Evolutionary conservation across 2,113 vertebrate species (phyloP), one percentile per base, ranked within the genome.

Genomic region (Cnemophilus loriae): DNA sequence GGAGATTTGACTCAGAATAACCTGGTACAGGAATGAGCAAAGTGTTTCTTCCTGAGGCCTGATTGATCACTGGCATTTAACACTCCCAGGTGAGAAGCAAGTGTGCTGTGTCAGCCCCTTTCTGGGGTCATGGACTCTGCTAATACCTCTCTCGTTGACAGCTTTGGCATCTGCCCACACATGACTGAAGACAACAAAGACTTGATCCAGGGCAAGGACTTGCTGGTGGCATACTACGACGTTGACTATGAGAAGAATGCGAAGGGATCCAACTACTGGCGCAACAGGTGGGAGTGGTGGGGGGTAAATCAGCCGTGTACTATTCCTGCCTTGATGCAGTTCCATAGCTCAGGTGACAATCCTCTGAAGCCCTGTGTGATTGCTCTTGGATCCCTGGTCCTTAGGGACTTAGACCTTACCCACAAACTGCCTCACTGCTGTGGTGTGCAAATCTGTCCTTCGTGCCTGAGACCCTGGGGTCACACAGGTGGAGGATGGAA

Each of bases 251-350:
- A 99, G 63, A 99, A 99, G 96, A 99, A 99, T 27, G 98, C 99
- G 1, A 99, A 99, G 91, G 99, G 99, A 35, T 99, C 99, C 52
- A 99, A 99, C 98, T 99, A 99, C 97, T 99, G 99, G 99, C 99
- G 99, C 92, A 99, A 99, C 97, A 99, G 99, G 99, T 99, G 83
- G 35, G 87, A 6, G 3, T 1, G 8, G 6, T 3, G 5, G 3
- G 10, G 61, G 41, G 1, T 42, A 8, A 4, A 12, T 46, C 0
- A 0, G 30, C 56, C 26, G 52, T 1, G 2, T 16, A 16, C 8
- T 1, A 22, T 30, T 27, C 67, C 50, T 27, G 53, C 8, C 1
- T 13, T 1, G 2, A 18, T 55, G 44, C 0, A 2, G 16, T 20
- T 49, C 55, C 3, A 1, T 6, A 27, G 59, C 56, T 70, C 2